phyloP scores from a whole-genome alignment of 2,888 invertebrate genomes.

The Synanthedon myopaeformis region DNA sequence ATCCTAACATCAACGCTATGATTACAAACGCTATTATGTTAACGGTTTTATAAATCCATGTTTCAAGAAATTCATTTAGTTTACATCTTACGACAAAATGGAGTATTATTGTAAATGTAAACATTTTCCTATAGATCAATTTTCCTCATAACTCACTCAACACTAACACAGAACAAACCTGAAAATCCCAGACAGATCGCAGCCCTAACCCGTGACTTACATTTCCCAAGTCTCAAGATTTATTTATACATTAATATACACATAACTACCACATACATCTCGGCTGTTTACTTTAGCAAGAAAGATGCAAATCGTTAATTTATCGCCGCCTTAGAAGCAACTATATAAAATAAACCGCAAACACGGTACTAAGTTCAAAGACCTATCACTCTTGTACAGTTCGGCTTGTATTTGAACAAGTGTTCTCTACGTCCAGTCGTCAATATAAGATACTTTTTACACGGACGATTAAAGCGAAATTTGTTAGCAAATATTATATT shows the following conservation, averaged over 20 bases:
- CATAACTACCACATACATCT: conserved; percentile 44
- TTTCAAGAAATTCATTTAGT: too few species aligned
- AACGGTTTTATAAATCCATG: too few species aligned
- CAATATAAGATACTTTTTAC: conserved; percentile 29
- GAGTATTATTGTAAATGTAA: too few species aligned
- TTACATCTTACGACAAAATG: too few species aligned
- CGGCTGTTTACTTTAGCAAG: conserved; percentile 46
- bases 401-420: conserved; percentile 58
- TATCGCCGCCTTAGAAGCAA: conserved; percentile 60
- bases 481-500: neutral
- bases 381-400: conserved; percentile 46
- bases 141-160: too few species aligned
- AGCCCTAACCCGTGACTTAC: neutral
- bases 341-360: conserved; percentile 63
- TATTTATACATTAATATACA: conserved; percentile 34
- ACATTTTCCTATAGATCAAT: too few species aligned
- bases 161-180: neutral
- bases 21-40: too few species aligned
- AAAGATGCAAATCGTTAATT: conserved; percentile 66
- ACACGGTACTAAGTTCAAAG: conserved; percentile 56
- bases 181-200: neutral
- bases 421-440: conserved; percentile 39
- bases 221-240: conserved; percentile 12
- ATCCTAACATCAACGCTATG: too few species aligned
- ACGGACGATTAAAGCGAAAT: conserved; percentile 3